These are phyloP conservation scores for Pammene fasciana DNA, from an alignment of 2,888 invertebrate species.

Conservation along the genomic window DNA sequence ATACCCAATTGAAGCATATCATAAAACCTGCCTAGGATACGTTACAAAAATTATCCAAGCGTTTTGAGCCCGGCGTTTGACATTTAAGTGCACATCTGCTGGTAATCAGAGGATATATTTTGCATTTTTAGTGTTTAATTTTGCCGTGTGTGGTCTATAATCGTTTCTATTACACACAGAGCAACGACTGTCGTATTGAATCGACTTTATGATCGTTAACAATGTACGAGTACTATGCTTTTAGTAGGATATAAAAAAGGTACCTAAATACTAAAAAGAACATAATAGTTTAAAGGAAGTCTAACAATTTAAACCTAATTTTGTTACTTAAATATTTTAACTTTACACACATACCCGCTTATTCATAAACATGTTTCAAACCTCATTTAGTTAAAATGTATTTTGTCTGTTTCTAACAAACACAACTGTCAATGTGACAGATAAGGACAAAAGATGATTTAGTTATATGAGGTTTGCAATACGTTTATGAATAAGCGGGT, in stretches of 20 bases:
- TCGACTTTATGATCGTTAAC: conserved; percentile 8
- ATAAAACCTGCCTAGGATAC: conserved; percentile 35
- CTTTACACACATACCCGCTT: too few relatives aligned
- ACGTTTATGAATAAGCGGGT: too few relatives aligned
- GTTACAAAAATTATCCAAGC: conserved; percentile 50
- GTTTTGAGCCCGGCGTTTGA: conserved; percentile 50
- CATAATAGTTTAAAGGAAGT: too few relatives aligned
- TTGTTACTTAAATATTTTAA: too few relatives aligned
- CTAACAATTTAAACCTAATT: too few relatives aligned
- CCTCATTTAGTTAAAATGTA: too few relatives aligned
- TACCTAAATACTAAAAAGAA: neutral
- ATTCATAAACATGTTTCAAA: too few relatives aligned
- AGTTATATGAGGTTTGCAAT: too few relatives aligned
- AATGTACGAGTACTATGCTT: neutral
- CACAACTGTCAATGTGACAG: too few relatives aligned
- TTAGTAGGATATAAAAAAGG: neutral
- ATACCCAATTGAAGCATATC: conserved; percentile 31
- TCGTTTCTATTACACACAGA: conserved; percentile 17
- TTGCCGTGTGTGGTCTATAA: conserved; percentile 55
- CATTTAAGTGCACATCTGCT: conserved; percentile 60
- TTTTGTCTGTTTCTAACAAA: too few relatives aligned
- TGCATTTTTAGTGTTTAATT: conserved; percentile 47
- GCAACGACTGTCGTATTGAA: conserved; percentile 14
- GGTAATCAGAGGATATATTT: conserved; percentile 52
- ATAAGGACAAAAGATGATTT: too few relatives aligned